Percentiles rank a stretch among this genome's conserved stretches.
phyloP scores from a whole-genome alignment of 2,113 vertebrate species.

The Micromys minutus region DNA sequence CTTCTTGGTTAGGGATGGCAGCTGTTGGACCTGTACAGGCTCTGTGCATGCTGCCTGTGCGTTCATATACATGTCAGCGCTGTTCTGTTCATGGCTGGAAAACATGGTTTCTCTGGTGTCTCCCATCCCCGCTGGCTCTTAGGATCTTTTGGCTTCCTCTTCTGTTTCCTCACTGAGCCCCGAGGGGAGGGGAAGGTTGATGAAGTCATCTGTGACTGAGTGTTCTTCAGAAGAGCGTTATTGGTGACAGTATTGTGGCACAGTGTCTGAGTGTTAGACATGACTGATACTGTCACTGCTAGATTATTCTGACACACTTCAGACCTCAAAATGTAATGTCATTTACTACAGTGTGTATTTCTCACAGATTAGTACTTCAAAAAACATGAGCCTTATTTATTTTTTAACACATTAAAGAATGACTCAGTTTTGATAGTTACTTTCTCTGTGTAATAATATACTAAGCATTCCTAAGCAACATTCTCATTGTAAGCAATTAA shows the following conservation, averaged over 20 bases:
- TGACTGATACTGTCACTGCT: not conserved
- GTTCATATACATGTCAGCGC: not conserved
- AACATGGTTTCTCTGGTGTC: not conserved
- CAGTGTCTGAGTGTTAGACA: not conserved
- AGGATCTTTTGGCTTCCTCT: not conserved
- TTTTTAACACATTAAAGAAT: not conserved
- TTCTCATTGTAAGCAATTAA: constrained; percentile 7
- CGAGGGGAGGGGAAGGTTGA: not conserved
- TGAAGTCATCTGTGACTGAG: too few species aligned
- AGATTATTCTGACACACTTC: constrained; percentile 22
- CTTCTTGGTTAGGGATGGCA: not conserved
- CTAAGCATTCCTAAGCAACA: constrained; percentile 32
- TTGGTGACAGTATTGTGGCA: not conserved
- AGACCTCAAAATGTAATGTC: constrained; percentile 24
- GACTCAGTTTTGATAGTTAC: constrained; percentile 12
- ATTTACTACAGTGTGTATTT: constrained; percentile 9
- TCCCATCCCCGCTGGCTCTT: not conserved
- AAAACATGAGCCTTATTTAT: not conserved
- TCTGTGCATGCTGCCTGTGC: not conserved
- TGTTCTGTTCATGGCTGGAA: not conserved
- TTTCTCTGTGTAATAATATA: not conserved
- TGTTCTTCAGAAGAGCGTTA: not conserved
- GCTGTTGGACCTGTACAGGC: not conserved
- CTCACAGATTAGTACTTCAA: constrained; percentile 15
- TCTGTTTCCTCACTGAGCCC: not conserved